Conservation (phyloP, 2,797 vertebrate genomes). For the Epinephelus malabaricus region DNA sequence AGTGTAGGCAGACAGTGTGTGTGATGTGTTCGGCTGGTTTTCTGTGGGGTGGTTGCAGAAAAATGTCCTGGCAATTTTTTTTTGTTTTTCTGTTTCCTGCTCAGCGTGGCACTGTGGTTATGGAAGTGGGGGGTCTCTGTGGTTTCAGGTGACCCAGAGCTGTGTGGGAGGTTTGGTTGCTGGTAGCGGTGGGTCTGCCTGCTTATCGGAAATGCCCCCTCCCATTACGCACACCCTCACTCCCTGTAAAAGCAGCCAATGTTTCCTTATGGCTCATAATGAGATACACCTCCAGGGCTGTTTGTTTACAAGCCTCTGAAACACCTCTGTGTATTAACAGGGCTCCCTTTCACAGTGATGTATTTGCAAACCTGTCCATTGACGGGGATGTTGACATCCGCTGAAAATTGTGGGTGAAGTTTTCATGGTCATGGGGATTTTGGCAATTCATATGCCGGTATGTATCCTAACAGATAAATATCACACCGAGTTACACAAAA, state of each 20-base stretch:
- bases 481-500: background rate
- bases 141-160: slow-evolving; percentile 73
- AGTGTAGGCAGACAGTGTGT: background rate
- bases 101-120: slow-evolving; percentile 47
- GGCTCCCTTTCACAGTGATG: slow-evolving; percentile 59
- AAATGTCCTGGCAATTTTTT: slow-evolving; percentile 17
- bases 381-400: slow-evolving; percentile 43
- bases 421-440: slow-evolving; percentile 14
- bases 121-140: slow-evolving; percentile 67
- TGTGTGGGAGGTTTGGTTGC: slow-evolving; percentile 78
- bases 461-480: slow-evolving; percentile 1
- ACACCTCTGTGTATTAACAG: slow-evolving; percentile 74
- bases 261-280: slow-evolving; percentile 72
- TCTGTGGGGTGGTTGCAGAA: slow-evolving; percentile 20
- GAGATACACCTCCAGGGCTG: slow-evolving; percentile 75
- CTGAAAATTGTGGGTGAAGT: slow-evolving; percentile 17
- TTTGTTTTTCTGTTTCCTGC: slow-evolving; percentile 55
- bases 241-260: slow-evolving; percentile 72
- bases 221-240: slow-evolving; percentile 47
- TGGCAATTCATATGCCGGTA: background rate
- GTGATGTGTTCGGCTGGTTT: slow-evolving; percentile 14
- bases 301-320: slow-evolving; percentile 75
- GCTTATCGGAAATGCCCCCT: slow-evolving; percentile 73
- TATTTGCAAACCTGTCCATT: slow-evolving; percentile 52
- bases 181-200: slow-evolving; percentile 63